These are phyloP conservation scores for Lithophane ornitopus DNA, from an alignment of 2,888 invertebrate species.

Conservation along the genomic window DNA sequence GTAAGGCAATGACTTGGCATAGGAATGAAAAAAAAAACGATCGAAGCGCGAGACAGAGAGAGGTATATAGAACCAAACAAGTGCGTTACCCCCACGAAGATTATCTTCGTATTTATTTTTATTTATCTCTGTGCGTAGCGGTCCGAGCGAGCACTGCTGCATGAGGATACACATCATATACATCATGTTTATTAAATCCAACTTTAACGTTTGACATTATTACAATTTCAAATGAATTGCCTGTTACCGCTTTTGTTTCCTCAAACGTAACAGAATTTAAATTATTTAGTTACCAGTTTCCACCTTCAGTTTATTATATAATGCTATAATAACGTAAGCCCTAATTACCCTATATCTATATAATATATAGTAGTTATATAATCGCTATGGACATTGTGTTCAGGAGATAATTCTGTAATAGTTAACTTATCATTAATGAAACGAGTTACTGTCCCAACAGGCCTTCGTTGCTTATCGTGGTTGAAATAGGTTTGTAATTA, in stretches of 20 bases:
- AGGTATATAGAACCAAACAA: conserved; percentile 82
- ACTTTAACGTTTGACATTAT: conserved; percentile 23
- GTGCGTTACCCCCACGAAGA: conserved; percentile 90
- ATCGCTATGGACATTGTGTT: conserved; percentile 14
- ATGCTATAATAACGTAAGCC: conserved; percentile 1
- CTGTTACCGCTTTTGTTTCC: conserved; percentile 34
- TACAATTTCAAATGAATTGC: conserved; percentile 37
- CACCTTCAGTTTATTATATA: conserved; percentile 17
- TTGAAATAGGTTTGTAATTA: conserved; percentile 69
- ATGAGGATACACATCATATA: conserved; percentile 43
- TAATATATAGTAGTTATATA: conserved; percentile 26
- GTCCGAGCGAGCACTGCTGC: conserved; percentile 57
- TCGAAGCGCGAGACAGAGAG: conserved; percentile 82
- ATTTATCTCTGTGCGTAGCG: conserved; percentile 77
- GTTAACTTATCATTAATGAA: conserved; percentile 53
- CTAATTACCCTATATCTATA: conserved; percentile 15
- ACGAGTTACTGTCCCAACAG: conserved; percentile 51
- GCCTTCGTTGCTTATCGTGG: conserved; percentile 62
- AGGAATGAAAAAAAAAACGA: conserved; percentile 80
- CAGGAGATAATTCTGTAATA: conserved; percentile 40
- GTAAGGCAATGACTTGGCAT: conserved; percentile 86
- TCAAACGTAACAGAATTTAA: conserved; percentile 38
- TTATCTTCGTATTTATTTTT: conserved; percentile 84
- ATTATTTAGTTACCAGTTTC: conserved; percentile 34
- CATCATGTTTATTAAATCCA: conserved; percentile 66